Evolutionary conservation across 2,888 invertebrate genomes (phyloP).

Genomic region (Nipponacmea schrenckii): DNA sequence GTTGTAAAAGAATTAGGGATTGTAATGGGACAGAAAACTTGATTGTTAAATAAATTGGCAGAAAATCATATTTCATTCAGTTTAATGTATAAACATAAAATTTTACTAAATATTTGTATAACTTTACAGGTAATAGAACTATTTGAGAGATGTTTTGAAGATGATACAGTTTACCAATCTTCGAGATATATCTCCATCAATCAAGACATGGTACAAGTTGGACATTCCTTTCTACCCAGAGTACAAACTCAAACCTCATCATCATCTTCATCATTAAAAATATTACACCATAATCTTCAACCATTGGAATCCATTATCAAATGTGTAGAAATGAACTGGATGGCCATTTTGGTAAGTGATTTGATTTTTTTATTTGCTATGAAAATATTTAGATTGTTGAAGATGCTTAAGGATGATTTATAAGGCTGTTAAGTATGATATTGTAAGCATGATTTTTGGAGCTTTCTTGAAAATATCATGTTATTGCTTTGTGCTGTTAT

Average conservation of each 20-base stretch:
- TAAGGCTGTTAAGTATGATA: too few relatives aligned
- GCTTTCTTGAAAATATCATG: too few relatives aligned
- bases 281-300: slow-evolving; percentile 68
- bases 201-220: slow-evolving; percentile 56
- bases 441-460: too few relatives aligned
- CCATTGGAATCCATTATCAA: slow-evolving; percentile 83
- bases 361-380: neutral
- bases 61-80: too few relatives aligned
- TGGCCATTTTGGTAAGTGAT: slow-evolving; percentile 80
- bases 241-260: neutral
- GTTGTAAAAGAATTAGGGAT: too few relatives aligned
- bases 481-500: too few relatives aligned
- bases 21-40: too few relatives aligned
- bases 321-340: slow-evolving; percentile 91
- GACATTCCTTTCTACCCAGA: slow-evolving; percentile 59
- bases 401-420: too few relatives aligned
- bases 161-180: slow-evolving; percentile 20
- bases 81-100: too few relatives aligned
- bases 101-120: too few relatives aligned
- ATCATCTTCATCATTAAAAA: slow-evolving; percentile 29
- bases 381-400: too few relatives aligned
- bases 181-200: slow-evolving; percentile 41
- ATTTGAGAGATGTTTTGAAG: slow-evolving; percentile 67
- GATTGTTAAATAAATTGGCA: too few relatives aligned
- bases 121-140: slow-evolving; percentile 53